A percentile compares a stretch with the other conserved stretches of the same genome.
phyloP scores from a whole-genome alignment of 2,113 vertebrate genomes.

The Crotalus viridis region DNA sequence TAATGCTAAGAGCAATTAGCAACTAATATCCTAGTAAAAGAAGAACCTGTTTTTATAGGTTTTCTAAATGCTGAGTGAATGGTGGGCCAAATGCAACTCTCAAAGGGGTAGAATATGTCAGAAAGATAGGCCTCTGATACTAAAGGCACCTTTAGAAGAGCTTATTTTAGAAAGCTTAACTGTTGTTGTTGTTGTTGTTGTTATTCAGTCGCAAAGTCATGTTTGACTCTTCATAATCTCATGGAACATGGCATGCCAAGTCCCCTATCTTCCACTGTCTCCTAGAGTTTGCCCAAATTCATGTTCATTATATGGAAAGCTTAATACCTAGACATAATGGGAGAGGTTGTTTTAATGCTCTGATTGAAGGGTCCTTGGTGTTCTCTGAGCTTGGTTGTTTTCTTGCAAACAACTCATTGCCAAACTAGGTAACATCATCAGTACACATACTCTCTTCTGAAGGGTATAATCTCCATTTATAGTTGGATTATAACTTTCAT shows the following conservation, averaged over 20 bases:
- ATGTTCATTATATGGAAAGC: neutral
- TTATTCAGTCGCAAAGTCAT: neutral
- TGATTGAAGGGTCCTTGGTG: neutral
- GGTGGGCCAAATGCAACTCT: neutral
- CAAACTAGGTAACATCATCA: neutral
- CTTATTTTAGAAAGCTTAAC: neutral
- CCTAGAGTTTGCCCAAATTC: neutral
- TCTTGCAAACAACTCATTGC: neutral
- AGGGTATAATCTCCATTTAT: neutral
- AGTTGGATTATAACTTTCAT: neutral
- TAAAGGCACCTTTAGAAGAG: neutral
- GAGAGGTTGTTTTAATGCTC: neutral
- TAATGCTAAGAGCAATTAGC: neutral
- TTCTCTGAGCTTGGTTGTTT: neutral
- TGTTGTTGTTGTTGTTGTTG: neutral
- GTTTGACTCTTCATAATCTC: neutral
- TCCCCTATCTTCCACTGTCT: neutral
- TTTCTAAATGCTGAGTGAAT: neutral
- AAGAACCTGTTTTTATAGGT: neutral
- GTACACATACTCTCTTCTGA: neutral
- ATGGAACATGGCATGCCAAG: neutral
- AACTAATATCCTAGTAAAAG: neutral
- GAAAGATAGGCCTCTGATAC: neutral
- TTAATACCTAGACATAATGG: neutral
- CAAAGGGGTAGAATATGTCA: neutral